Evolutionary conservation across 2,888 invertebrate genomes (phyloP).

Genomic region (Octonoba sinensis): DNA sequence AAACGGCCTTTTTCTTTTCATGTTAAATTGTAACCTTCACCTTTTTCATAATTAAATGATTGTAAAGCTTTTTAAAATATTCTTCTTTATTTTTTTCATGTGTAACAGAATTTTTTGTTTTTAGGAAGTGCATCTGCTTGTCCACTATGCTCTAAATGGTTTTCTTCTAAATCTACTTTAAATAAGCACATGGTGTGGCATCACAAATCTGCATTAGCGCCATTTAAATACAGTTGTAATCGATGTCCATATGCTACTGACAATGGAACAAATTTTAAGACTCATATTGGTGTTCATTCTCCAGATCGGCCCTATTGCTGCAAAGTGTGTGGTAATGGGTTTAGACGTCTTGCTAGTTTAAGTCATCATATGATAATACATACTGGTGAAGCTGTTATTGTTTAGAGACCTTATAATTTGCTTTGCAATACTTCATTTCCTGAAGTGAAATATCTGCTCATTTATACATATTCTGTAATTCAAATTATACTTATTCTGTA

Average conservation of each 20-base stretch:
- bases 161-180: conserved; percentile 20
- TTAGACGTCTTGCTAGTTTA: background rate
- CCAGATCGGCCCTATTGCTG: conserved; percentile 1
- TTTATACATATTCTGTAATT: no score
- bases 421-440: no score
- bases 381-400: conserved; percentile 14
- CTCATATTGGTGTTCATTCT: conserved; percentile 13
- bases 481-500: no score
- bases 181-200: conserved; percentile 19
- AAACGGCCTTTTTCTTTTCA: background rate
- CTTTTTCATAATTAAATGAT: background rate
- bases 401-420: no score
- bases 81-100: background rate
- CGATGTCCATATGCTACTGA: conserved; percentile 32
- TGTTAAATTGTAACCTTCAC: background rate
- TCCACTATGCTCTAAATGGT: conserved; percentile 29
- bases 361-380: conserved; percentile 27
- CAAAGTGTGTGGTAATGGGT: conserved; percentile 24
- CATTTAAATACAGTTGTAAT: conserved; percentile 23
- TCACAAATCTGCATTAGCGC: conserved; percentile 10
- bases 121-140: conserved; percentile 6
- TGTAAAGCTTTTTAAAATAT: background rate
- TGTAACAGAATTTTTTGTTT: background rate
- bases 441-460: no score
- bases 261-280: conserved; percentile 9